phyloP scores from a whole-genome alignment of 2,888 invertebrate species.

The Nebria brevicollis region DNA sequence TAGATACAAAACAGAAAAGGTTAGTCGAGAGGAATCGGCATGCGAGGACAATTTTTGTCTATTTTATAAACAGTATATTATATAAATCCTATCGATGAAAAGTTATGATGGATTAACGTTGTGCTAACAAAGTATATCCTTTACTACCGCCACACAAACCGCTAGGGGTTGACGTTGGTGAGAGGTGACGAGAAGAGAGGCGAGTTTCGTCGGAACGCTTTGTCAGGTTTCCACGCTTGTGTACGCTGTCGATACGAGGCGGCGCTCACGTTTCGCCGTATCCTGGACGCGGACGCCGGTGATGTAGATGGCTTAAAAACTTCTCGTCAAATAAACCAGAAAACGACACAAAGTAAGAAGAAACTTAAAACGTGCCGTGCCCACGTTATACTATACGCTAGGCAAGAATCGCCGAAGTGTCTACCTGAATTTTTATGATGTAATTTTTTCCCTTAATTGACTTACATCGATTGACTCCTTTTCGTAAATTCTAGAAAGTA shows the following conservation, averaged over 20 bases:
- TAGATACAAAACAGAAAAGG: neutral
- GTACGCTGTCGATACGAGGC: slow-evolving; percentile 13
- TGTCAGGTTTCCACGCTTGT: slow-evolving; percentile 7
- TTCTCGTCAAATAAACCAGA: slow-evolving; percentile 21
- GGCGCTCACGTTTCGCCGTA: slow-evolving; percentile 25
- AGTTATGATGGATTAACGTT: slow-evolving; percentile 60
- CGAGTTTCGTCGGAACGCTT: neutral
- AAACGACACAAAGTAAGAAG: slow-evolving; percentile 22
- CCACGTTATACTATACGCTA: slow-evolving; percentile 12
- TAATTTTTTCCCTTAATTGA: slow-evolving; percentile 42
- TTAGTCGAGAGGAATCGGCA: neutral
- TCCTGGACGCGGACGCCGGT: slow-evolving; percentile 6
- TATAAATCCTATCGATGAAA: slow-evolving; percentile 51
- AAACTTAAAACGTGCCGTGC: slow-evolving; percentile 42
- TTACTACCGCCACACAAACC: slow-evolving; percentile 18
- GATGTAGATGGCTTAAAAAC: slow-evolving; percentile 31
- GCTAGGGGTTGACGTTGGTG: slow-evolving; percentile 13
- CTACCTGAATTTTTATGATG: slow-evolving; percentile 41
- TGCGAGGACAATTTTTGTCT: neutral
- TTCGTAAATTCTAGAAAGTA: neutral
- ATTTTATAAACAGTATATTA: slow-evolving; percentile 24
- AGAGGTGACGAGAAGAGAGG: neutral
- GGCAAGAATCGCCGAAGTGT: slow-evolving; percentile 31
- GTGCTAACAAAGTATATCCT: slow-evolving; percentile 54
- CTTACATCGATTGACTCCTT: slow-evolving; percentile 25